Evolutionary conservation across 2,113 vertebrate genomes (phyloP).

Genomic region (Leucoraja erinaceus): DNA sequence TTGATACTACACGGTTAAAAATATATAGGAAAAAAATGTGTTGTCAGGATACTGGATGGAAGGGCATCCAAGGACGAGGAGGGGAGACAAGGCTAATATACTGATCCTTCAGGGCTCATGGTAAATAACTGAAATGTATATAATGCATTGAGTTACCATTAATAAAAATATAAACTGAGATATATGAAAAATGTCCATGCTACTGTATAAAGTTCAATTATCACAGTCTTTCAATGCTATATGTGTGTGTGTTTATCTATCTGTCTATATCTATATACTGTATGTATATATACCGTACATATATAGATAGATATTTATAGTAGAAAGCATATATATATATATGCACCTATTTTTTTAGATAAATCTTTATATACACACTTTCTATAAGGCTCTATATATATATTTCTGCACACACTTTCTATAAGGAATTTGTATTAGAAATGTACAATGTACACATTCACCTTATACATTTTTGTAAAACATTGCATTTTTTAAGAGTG

Average conservation of each 20-base stretch:
- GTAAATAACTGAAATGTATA: background rate
- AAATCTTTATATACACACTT: too few relatives aligned
- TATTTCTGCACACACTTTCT: too few relatives aligned
- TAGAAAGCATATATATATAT: too few relatives aligned
- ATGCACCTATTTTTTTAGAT: too few relatives aligned
- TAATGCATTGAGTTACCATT: background rate
- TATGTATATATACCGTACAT: too few relatives aligned
- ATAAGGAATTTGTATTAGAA: too few relatives aligned
- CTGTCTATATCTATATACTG: too few relatives aligned
- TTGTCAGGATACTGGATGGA: slow-evolving; percentile 9
- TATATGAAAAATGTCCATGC: background rate
- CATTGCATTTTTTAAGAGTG: background rate
- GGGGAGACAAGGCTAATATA: background rate
- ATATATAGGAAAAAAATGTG: background rate
- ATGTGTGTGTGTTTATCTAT: too few relatives aligned
- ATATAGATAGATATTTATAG: too few relatives aligned
- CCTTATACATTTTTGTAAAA: background rate
- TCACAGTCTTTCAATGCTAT: background rate
- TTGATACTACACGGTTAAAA: slow-evolving; percentile 28
- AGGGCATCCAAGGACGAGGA: slow-evolving; percentile 12
- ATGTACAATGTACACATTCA: too few relatives aligned
- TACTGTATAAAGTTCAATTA: background rate
- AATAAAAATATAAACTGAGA: background rate
- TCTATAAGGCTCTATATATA: too few relatives aligned
- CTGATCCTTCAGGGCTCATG: background rate